Conservation (phyloP, 2,113 vertebrate genomes). For the Piaya cayana region DNA sequence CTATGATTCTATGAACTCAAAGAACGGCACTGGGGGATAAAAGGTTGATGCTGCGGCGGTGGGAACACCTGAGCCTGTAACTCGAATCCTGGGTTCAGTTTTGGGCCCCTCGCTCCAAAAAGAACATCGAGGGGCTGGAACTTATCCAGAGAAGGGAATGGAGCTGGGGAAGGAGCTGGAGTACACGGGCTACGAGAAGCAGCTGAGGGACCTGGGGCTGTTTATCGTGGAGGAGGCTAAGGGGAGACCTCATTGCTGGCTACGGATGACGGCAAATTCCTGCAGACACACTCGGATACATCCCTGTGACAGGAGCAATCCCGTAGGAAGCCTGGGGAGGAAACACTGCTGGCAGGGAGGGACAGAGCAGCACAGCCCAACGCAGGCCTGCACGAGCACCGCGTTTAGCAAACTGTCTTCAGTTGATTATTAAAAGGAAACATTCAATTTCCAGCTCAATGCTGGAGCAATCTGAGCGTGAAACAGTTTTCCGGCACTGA, state of each 20-base stretch:
- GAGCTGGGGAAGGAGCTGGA: too few species aligned
- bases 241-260: too few species aligned
- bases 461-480: not conserved
- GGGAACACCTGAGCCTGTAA: too few species aligned
- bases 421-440: not conserved
- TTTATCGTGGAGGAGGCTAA: too few species aligned
- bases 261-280: rapidly evolving
- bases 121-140: too few species aligned
- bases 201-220: too few species aligned
- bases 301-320: rapidly evolving
- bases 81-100: too few species aligned
- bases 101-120: too few species aligned
- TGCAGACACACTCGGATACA: rapidly evolving
- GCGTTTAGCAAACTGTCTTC: not conserved
- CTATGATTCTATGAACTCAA: too few species aligned
- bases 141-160: too few species aligned
- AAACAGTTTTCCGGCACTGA: rapidly evolving
- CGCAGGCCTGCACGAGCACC: not conserved
- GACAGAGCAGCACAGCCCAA: rapidly evolving
- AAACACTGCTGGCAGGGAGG: rapidly evolving
- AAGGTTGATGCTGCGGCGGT: rapidly evolving
- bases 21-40: not conserved
- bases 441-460: rapidly evolving
- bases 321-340: rapidly evolving
- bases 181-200: too few species aligned